These are phyloP conservation scores for Melanostigma gelatinosum DNA, from an alignment of 2,113 vertebrate species.

Conservation along the genomic window DNA sequence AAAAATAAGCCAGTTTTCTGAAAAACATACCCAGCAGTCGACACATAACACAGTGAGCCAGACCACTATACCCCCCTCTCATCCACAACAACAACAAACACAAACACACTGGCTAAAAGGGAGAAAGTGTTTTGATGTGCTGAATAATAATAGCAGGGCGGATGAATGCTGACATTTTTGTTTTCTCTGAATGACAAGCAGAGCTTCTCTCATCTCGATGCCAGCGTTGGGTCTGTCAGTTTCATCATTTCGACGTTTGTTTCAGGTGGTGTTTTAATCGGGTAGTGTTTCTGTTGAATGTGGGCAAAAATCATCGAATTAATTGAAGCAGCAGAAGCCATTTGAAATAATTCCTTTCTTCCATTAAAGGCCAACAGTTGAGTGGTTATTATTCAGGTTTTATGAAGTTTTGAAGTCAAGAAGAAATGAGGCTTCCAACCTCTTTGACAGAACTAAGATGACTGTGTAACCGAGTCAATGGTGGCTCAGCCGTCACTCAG, in stretches of 20 bases:
- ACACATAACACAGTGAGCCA: background rate
- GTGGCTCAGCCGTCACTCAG: slow-evolving; percentile 13
- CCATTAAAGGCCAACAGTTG: slow-evolving; percentile 38
- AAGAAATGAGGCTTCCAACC: slow-evolving; percentile 21
- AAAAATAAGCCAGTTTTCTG: background rate
- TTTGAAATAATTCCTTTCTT: slow-evolving; percentile 33
- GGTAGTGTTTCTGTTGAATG: slow-evolving; percentile 4
- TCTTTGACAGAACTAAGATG: slow-evolving; percentile 22
- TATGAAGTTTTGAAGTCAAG: slow-evolving; percentile 17
- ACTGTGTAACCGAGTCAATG: slow-evolving; percentile 10
- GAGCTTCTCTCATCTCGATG: slow-evolving; percentile 9
- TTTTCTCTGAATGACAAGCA: slow-evolving; percentile 14
- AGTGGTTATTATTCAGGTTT: slow-evolving; percentile 41
- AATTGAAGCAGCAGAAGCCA: slow-evolving; percentile 43
- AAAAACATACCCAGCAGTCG: background rate
- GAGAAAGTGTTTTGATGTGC: slow-evolving; percentile 30
- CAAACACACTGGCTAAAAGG: slow-evolving; percentile 7
- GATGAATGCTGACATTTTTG: slow-evolving; percentile 7
- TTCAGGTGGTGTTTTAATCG: slow-evolving; percentile 7
- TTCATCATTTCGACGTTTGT: slow-evolving; percentile 38
- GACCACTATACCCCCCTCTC: background rate
- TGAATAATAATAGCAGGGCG: slow-evolving; percentile 16
- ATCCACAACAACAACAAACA: slow-evolving; percentile 15
- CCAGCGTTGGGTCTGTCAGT: background rate
- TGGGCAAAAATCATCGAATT: slow-evolving; percentile 55